A percentile compares a stretch with the other conserved stretches of the same genome.
phyloP scores from a whole-genome alignment of 2,113 vertebrate genomes.

The Pomatostomus ruficeps region DNA sequence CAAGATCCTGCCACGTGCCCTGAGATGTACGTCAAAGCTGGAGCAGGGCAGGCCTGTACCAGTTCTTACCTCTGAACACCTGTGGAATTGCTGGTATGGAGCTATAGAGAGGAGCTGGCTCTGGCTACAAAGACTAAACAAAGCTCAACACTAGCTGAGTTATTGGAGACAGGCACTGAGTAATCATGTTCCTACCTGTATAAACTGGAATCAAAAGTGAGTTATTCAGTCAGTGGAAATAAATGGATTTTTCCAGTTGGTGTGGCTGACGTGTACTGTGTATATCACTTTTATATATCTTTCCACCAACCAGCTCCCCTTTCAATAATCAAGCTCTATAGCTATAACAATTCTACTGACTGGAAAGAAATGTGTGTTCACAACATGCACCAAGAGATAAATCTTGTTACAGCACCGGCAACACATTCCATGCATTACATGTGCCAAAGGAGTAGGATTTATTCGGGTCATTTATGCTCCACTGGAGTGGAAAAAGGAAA shows the following conservation, averaged over 20 bases:
- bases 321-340: constrained; percentile 57
- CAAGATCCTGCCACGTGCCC: not conserved
- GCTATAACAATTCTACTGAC: constrained; percentile 54
- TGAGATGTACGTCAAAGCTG: not conserved
- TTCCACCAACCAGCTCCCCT: constrained; percentile 18
- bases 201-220: constrained; percentile 45
- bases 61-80: not conserved
- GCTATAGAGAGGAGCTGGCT: not conserved
- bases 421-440: constrained; percentile 51
- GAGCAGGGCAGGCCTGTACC: not conserved
- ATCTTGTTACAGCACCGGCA: constrained; percentile 40
- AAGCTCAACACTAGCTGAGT: not conserved
- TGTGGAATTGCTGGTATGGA: not conserved
- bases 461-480: constrained; percentile 62
- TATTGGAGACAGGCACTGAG: not conserved
- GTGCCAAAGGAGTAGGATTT: constrained; percentile 59
- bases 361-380: constrained; percentile 62
- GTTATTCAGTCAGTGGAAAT: constrained; percentile 55
- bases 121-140: not conserved
- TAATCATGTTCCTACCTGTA: constrained; percentile 49
- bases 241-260: constrained; percentile 60
- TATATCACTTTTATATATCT: constrained; percentile 57
- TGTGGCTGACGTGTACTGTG: constrained; percentile 9
- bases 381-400: constrained; percentile 51
- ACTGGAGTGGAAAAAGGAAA: constrained; percentile 39